Percentiles rank a stretch among this genome's conserved stretches.
Evolutionary conservation across 2,113 vertebrate genomes (phyloP).

Genomic region (Poeciliopsis retropinna): DNA sequence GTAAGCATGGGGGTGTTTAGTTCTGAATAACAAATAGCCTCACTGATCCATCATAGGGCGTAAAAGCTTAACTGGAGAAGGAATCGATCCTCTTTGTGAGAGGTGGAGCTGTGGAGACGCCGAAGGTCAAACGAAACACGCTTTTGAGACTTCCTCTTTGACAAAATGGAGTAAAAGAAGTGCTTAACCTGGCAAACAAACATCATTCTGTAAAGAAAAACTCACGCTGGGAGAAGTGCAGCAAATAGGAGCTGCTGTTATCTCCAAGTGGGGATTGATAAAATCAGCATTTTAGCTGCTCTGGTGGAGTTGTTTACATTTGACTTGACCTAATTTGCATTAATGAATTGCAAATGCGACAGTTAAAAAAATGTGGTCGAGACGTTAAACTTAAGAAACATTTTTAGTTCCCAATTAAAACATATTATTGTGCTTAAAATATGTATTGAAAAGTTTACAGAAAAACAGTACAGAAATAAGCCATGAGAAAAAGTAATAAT

Average conservation of each 20-base stretch:
- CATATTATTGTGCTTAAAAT: too few relatives aligned
- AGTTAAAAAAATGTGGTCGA: background rate
- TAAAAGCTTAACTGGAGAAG: conserved; percentile 69
- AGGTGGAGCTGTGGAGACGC: conserved; percentile 18
- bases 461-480: background rate
- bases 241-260: background rate
- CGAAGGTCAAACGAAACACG: conserved; percentile 58
- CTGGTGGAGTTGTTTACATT: background rate
- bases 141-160: conserved; percentile 5
- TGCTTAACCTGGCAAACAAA: background rate
- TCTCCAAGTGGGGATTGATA: background rate
- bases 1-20: conserved; percentile 43
- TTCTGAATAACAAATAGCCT: conserved; percentile 51
- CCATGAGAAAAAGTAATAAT: too few relatives aligned
- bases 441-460: background rate
- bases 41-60: conserved; percentile 65
- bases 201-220: conserved; percentile 7
- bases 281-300: conserved; percentile 1
- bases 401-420: background rate
- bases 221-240: background rate
- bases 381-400: background rate
- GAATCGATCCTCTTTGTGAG: conserved; percentile 56
- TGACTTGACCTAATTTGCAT: conserved; percentile 1
- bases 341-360: background rate
- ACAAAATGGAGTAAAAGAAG: background rate